Conservation (phyloP, 2,888 invertebrate species). For the Linyphia triangularis region DNA sequence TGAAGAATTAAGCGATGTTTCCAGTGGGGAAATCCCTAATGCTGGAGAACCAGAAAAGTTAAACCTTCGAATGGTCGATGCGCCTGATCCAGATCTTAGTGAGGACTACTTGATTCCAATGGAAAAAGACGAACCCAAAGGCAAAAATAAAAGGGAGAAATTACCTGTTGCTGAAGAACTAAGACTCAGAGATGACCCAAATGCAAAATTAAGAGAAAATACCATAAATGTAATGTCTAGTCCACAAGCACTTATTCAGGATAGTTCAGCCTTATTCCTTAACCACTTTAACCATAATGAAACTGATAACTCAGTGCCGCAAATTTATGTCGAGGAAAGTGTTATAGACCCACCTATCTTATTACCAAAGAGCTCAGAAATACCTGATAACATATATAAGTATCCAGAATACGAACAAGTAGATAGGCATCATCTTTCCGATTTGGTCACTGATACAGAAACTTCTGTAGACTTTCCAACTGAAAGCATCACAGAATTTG, state of each 20-base stretch:
- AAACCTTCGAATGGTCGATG: slow-evolving; percentile 2
- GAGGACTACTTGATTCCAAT: slow-evolving; percentile 64
- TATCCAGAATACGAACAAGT: slow-evolving; percentile 74
- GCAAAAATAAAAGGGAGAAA: slow-evolving; percentile 66
- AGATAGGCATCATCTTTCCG: slow-evolving; percentile 52
- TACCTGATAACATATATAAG: slow-evolving; percentile 44
- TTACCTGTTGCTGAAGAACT: slow-evolving; percentile 49
- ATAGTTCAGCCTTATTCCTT: slow-evolving; percentile 52
- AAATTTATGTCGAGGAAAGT: slow-evolving; percentile 53
- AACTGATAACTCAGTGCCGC: slow-evolving; percentile 27
- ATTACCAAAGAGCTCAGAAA: slow-evolving; percentile 51
- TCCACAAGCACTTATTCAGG: slow-evolving; percentile 67
- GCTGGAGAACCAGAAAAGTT: slow-evolving; percentile 18
- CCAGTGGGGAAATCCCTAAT: slow-evolving; percentile 62
- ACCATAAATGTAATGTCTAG: slow-evolving; percentile 60
- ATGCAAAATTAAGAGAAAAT: slow-evolving; percentile 7
- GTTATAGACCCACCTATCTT: slow-evolving; percentile 72
- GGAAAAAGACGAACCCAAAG: slow-evolving; percentile 36
- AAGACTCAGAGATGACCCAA: slow-evolving; percentile 37
- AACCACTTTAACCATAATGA: slow-evolving; percentile 58
- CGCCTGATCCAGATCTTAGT: slow-evolving; percentile 52
- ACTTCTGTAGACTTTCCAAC: not conserved
- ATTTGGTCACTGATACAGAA: slow-evolving; percentile 7
- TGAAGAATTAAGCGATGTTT: slow-evolving; percentile 52
- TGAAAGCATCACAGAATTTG: slow-evolving; percentile 23